Evolutionary conservation across 2,113 vertebrate genomes (phyloP).

Genomic region (Formicarius rufipectus): DNA sequence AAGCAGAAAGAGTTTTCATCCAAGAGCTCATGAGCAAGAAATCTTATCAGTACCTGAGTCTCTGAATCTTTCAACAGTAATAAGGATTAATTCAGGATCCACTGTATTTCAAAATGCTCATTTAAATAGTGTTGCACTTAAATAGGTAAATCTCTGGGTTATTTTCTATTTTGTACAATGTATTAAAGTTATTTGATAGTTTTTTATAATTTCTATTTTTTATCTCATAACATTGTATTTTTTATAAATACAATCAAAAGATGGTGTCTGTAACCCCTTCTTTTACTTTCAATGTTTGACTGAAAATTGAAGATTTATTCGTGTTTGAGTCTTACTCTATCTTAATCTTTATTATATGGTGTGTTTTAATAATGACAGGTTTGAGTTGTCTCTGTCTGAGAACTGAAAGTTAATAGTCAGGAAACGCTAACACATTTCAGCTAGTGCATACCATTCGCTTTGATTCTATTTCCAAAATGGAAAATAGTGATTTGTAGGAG

Average conservation of each 20-base stretch:
- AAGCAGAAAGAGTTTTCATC: background rate
- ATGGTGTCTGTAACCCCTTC: fast-evolving
- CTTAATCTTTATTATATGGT: background rate
- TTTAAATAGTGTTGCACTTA: background rate
- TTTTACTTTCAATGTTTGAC: background rate
- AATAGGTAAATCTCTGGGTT: background rate
- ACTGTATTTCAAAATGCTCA: background rate
- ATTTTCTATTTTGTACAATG: background rate
- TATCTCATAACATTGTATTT: background rate
- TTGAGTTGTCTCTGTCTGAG: background rate
- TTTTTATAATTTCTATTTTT: background rate
- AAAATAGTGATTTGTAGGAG: background rate
- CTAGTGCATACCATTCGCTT: background rate
- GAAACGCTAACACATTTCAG: background rate
- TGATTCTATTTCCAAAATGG: background rate
- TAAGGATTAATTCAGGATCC: background rate
- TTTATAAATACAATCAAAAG: background rate
- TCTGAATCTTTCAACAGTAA: background rate
- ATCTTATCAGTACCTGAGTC: background rate
- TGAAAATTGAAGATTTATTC: background rate
- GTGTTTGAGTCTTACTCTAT: background rate
- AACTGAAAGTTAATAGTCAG: background rate
- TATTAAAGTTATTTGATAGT: background rate
- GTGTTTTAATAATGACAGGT: background rate
- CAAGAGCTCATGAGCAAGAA: background rate